Evolutionary conservation across 2,113 vertebrate species (phyloP), one percentile per base, ranked within the genome.

Genomic region (Nestor notabilis): DNA sequence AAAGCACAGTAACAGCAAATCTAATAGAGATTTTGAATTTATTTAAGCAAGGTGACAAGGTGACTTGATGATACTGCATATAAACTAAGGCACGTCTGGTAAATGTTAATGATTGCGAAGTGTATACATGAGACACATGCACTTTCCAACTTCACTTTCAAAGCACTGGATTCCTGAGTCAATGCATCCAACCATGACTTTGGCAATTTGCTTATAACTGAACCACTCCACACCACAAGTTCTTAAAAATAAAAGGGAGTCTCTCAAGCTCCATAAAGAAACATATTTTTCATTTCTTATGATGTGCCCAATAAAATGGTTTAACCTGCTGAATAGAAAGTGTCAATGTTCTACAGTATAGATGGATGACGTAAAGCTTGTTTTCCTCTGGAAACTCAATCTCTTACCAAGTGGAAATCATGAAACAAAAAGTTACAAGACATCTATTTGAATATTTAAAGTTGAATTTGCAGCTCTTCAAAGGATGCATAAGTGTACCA

Each of bases 51-150:
- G 47, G 24, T 0, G 0, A 39, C 53, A 86, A 95, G 28, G 55
- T 84, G 55, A 71, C 18, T 87, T 87, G 55, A 53, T 69, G 70
- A 35, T 89, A 44, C 18, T 84, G 69, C 77, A 56, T 94, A 84
- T 56, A 75, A 91, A 83, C 41, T 70, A 72, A 52, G 14, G 20
- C 24, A 87, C 0, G 0, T 31, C 49, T 83, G 9, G 25, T 74
- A 44, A 21, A 33, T 66, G 19, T 52, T 92, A 83, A 41, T 63
- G 65, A 64, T 49, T 33, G 28, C 75, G 39, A 83, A 58, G 4
- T 64, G 29, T 47, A 60, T 43, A 14, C 27, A 19, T 35, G 24
- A 82, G 7, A 87, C 4, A 63, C 6, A 19, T 3, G 37, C 3
- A 19, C 24, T 56, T 65, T 64, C 29, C 43, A 75, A 0, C 8